Evolutionary conservation across 2,113 vertebrate genomes (phyloP).

Genomic region (Ctenomys sociabilis): DNA sequence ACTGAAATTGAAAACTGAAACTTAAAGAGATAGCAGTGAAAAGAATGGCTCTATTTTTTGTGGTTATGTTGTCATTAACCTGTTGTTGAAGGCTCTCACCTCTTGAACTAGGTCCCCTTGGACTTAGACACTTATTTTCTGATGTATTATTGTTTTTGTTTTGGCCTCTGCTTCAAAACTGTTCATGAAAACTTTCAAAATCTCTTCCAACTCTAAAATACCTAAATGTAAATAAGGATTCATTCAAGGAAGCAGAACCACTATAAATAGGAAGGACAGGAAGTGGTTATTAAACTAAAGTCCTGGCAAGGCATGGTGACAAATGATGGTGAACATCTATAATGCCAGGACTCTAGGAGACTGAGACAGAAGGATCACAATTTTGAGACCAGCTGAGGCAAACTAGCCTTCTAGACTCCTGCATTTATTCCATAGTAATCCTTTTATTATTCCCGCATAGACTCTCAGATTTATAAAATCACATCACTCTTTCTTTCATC

Average conservation of each 20-base stretch:
- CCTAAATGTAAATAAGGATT: background rate
- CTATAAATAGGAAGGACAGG: background rate
- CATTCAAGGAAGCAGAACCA: background rate
- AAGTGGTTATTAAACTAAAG: background rate
- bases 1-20: constrained; percentile 13
- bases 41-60: background rate
- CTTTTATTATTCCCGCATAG: constrained; percentile 11
- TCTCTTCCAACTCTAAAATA: background rate
- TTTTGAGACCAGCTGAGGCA: background rate
- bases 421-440: constrained; percentile 26
- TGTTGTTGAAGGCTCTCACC: background rate
- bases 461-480: background rate
- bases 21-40: background rate
- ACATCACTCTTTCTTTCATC: background rate
- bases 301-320: background rate
- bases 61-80: background rate
- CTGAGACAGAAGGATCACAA: background rate
- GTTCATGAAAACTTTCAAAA: constrained; percentile 6
- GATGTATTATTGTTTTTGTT: background rate
- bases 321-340: background rate
- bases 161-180: background rate
- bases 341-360: background rate
- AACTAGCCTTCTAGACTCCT: background rate
- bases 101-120: background rate
- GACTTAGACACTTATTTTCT: background rate